Evolutionary conservation across 92 coral and sea anemone genomes (phyloP).

Genomic region (Virgularia gustaviana): DNA sequence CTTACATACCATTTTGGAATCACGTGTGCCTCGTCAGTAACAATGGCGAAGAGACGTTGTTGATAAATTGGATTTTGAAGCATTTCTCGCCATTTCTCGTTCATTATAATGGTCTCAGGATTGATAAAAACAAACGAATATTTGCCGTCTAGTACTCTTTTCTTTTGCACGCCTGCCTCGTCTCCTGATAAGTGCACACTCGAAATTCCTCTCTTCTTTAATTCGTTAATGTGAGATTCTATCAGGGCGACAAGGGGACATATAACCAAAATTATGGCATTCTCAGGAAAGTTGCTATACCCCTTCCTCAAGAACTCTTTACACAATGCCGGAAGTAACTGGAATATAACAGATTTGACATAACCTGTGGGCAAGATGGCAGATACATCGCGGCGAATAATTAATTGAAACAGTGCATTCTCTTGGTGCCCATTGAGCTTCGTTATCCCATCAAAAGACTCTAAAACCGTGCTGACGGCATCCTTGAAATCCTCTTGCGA

Average conservation of each 20-base stretch:
- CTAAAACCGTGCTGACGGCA: not conserved
- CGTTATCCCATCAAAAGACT: not conserved
- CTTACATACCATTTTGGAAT: constrained; percentile 60
- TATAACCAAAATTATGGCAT: not conserved
- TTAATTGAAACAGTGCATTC: not conserved
- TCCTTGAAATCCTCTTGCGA: not conserved
- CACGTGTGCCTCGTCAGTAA: constrained; percentile 63
- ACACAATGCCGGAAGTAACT: constrained; percentile 6
- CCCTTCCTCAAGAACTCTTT: not conserved
- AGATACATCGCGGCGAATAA: constrained; percentile 6
- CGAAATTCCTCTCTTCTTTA: constrained; percentile 4
- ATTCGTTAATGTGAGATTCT: constrained; percentile 2
- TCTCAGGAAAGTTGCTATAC: constrained; percentile 1
- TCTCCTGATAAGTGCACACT: constrained; percentile 2
- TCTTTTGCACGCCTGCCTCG: constrained; percentile 17
- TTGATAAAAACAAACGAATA: constrained; percentile 50
- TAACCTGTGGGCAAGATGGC: constrained; percentile 12
- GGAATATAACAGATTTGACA: not conserved
- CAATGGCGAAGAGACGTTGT: constrained; percentile 45
- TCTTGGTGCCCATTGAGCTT: constrained; percentile 8
- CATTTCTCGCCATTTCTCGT: constrained; percentile 58
- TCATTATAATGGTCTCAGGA: constrained; percentile 52
- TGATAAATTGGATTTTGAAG: constrained; percentile 47
- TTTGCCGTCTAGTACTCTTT: constrained; percentile 34
- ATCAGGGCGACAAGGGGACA: constrained; percentile 11